Evolutionary conservation across 2,888 invertebrate genomes (phyloP).

Genomic region (Parapristionchus giblindavisi): DNA sequence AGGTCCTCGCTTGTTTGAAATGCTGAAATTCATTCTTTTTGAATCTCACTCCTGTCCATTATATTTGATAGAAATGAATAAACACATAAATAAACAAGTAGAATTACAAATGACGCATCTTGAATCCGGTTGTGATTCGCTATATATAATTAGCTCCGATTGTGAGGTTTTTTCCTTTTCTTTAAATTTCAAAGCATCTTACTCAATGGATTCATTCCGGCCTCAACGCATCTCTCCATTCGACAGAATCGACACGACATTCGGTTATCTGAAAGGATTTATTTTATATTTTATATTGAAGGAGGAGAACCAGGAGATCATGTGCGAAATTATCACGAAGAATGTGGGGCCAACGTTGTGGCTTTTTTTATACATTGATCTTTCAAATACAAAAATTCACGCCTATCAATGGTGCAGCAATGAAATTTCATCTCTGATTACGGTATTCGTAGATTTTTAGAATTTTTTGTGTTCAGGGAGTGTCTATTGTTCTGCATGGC

Average conservation of each 20-base stretch:
- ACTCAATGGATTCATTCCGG: slow-evolving; percentile 32
- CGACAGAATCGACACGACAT: slow-evolving; percentile 26
- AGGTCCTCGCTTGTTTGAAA: slow-evolving; percentile 28
- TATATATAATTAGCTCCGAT: neutral
- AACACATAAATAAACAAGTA: neutral
- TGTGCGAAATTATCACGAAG: no score
- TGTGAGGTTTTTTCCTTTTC: neutral
- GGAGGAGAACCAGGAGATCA: no score
- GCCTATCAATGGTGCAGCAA: no score
- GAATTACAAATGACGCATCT: neutral
- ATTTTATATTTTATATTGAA: no score
- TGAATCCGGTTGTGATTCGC: neutral
- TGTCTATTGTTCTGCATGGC: no score
- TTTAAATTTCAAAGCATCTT: neutral
- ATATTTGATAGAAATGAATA: no score
- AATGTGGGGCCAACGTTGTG: no score
- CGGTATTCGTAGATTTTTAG: no score
- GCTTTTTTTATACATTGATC: no score
- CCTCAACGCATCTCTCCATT: slow-evolving; percentile 12
- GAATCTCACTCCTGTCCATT: neutral
- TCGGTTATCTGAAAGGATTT: slow-evolving; percentile 27
- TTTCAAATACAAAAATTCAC: no score
- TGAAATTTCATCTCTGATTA: no score
- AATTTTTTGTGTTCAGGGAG: no score
- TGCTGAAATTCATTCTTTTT: slow-evolving; percentile 9